Percentiles rank a stretch among this genome's conserved stretches.
Conservation (phyloP, 2,888 invertebrate genomes). For the Pegoplata infirma region DNA sequence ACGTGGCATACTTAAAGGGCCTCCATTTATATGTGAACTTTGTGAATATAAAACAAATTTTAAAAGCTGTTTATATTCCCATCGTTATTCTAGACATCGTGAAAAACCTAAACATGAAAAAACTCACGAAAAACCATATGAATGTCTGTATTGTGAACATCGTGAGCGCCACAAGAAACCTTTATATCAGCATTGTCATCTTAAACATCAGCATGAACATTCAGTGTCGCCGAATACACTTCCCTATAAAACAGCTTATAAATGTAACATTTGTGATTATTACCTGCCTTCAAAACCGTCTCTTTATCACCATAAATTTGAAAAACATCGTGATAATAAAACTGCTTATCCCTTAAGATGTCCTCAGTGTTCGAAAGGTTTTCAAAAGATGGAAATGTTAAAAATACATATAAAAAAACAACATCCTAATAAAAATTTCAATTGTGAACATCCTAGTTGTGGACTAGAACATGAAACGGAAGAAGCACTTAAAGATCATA, state of each 20-base stretch:
- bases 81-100: slow-evolving; percentile 65
- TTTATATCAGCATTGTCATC: slow-evolving; percentile 29
- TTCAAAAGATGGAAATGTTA: not conserved
- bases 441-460: not conserved
- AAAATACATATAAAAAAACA: not conserved
- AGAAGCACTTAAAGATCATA: not conserved
- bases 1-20: too few species aligned
- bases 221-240: not conserved
- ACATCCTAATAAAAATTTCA: not conserved
- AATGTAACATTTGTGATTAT: too few species aligned
- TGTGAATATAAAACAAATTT: slow-evolving; percentile 54
- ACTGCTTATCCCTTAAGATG: not conserved
- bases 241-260: too few species aligned
- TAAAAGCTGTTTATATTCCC: slow-evolving; percentile 59
- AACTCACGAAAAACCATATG: too few species aligned
- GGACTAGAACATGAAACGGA: not conserved
- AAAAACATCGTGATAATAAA: not conserved
- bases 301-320: too few species aligned
- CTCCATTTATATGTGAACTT: slow-evolving; percentile 62
- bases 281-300: too few species aligned
- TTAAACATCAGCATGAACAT: slow-evolving; percentile 33
- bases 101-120: too few species aligned
- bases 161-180: too few species aligned
- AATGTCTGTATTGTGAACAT: too few species aligned
- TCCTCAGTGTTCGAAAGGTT: not conserved